These are phyloP conservation scores for Pediacus dermestoides DNA, from an alignment of 2,888 invertebrate genomes.

Conservation along the genomic window DNA sequence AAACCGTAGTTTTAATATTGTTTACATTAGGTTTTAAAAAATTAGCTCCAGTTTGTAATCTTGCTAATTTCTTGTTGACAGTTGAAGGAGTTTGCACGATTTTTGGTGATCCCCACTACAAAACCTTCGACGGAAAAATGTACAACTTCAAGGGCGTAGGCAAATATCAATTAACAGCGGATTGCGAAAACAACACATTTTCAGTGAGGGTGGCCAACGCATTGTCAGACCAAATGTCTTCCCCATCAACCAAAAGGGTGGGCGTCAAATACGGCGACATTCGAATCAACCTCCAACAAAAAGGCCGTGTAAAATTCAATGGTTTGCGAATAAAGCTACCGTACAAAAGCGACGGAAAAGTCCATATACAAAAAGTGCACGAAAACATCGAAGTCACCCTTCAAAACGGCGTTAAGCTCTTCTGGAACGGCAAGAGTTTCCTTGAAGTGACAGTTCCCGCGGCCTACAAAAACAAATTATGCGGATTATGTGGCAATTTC, in stretches of 20 bases:
- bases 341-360: constrained; percentile 38
- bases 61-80: no score
- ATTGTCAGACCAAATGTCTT: constrained; percentile 65
- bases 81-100: constrained; percentile 88
- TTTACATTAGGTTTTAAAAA: no score
- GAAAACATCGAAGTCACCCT: constrained; percentile 65
- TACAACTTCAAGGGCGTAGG: constrained; percentile 93
- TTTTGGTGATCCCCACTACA: constrained; percentile 93
- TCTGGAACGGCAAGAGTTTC: constrained; percentile 93
- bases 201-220: constrained; percentile 88
- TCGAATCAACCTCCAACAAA: constrained; percentile 82
- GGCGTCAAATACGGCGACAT: constrained; percentile 71
- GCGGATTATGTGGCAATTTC: constrained; percentile 94
- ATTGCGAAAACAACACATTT: constrained; percentile 77
- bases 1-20: no score
- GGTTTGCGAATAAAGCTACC: constrained; percentile 60
- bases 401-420: constrained; percentile 73
- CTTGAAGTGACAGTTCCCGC: constrained; percentile 79
- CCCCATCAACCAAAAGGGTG: constrained; percentile 90
- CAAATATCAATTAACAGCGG: constrained; percentile 83
- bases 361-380: constrained; percentile 61
- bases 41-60: no score
- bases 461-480: constrained; percentile 70
- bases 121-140: constrained; percentile 91
- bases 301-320: constrained; percentile 81